These are phyloP conservation scores for Anoplius nigerrimus DNA, from an alignment of 2,888 invertebrate species.

Conservation along the genomic window DNA sequence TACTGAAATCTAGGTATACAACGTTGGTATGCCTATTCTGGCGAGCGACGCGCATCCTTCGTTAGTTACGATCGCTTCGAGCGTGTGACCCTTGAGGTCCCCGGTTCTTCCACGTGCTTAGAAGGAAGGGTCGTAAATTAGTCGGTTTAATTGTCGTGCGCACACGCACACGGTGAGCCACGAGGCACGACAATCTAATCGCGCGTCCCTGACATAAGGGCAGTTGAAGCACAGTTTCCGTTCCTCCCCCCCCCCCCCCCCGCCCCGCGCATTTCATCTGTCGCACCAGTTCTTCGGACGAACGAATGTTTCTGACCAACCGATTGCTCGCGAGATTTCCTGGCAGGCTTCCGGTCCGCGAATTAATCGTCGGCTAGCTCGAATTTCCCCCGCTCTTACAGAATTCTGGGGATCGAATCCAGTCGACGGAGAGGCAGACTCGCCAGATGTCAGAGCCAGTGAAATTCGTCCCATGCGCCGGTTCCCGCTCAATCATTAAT, in stretches of 20 bases:
- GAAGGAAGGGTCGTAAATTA: conserved; percentile 34
- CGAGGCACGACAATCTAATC: conserved; percentile 49
- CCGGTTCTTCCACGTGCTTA: neutral
- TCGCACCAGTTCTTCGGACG: too few relatives aligned
- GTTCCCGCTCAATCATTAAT: too few relatives aligned
- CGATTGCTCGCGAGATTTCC: conserved; percentile 19
- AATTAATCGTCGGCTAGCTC: conserved; percentile 1
- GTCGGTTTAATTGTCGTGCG: conserved; percentile 40
- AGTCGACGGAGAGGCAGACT: too few relatives aligned
- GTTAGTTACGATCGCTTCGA: neutral
- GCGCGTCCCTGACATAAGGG: conserved; percentile 46
- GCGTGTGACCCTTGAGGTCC: conserved; percentile 15
- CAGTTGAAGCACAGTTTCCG: conserved; percentile 26
- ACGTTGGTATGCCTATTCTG: too few relatives aligned
- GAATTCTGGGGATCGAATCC: too few relatives aligned
- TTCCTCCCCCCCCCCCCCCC: neutral
- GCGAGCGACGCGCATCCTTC: neutral
- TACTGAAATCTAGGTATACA: too few relatives aligned
- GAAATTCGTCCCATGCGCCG: neutral
- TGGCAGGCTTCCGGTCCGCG: conserved; percentile 16
- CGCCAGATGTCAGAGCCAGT: neutral
- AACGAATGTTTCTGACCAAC: neutral
- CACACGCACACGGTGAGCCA: conserved; percentile 10
- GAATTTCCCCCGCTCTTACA: too few relatives aligned
- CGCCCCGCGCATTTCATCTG: neutral